Evolutionary conservation across 2,797 vertebrate species (phyloP).

Genomic region (Poecile montanus): DNA sequence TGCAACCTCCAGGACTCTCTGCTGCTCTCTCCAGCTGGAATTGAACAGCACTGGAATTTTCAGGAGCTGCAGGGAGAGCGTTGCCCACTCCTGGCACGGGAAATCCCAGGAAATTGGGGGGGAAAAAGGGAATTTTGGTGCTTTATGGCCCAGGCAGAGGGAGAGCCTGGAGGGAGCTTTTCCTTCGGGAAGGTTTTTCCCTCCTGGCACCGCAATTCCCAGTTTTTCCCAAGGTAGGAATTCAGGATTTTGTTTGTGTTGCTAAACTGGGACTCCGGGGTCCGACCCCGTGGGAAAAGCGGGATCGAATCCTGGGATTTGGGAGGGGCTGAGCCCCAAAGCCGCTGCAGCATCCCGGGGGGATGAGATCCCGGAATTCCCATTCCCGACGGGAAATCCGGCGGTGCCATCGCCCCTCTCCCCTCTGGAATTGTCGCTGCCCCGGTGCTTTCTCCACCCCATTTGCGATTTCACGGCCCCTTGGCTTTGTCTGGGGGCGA

Average conservation of each 20-base stretch:
- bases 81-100: accelerated
- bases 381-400: accelerated
- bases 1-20: background rate
- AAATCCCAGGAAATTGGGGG: background rate
- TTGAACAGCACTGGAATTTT: background rate
- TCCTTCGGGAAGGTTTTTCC: background rate
- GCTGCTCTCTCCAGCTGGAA: conserved; percentile 25
- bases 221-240: background rate
- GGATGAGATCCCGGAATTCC: accelerated
- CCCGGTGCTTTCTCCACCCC: background rate
- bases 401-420: background rate
- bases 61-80: background rate
- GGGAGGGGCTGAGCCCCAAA: accelerated
- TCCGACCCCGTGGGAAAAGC: accelerated
- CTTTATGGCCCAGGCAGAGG: background rate
- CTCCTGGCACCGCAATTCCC: background rate
- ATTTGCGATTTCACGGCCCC: accelerated
- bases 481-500: background rate
- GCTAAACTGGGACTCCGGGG: accelerated
- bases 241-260: accelerated
- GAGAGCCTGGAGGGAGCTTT: background rate
- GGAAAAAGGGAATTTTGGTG: background rate
- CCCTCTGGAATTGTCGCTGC: background rate
- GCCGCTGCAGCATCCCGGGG: accelerated
- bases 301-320: accelerated